Evolutionary conservation across 2,888 invertebrate genomes (phyloP), one percentile per base, ranked within the genome.

Genomic region (Xestoiulus laeticollis): DNA sequence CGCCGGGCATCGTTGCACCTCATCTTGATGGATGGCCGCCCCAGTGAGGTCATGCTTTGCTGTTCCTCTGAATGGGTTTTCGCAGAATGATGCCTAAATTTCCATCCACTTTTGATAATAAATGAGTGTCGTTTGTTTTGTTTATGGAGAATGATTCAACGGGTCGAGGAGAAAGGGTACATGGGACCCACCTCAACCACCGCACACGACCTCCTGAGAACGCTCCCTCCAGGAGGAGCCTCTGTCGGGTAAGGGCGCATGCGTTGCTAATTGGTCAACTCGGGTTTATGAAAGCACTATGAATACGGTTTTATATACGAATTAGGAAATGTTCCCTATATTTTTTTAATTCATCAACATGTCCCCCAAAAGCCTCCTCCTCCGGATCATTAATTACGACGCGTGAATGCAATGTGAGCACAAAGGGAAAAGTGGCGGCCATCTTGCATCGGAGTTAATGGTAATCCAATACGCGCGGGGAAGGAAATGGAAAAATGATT

Each of bases 81-180:
- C 53, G n/a, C 53, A 53, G n/a, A 53, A 53, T n/a, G 53, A 53
- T 53, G 53, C 53, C 53, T 53, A 53, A 53, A 53, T 53, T 53
- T 53, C 53, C 53, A 53, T 53, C 53, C 53, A 53, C 53, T 53
- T 53, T 53, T n/a, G 53, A n/a, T 53, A 53, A 53, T 53, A 53
- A 53, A 53, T 53, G 53, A 53, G 53, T 19, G 53, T 53, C 53
- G 53, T 53, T 53, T 53, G 53, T 53, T 53, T 53, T 53, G 53
- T 53, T 53, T 53, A 53, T 53, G 53, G 53, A 53, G 53, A 53
- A 53, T 53, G 53, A 53, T 53, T 53, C 53, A 53, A 53, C n/a
- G 53, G 53, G 53, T 16, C 53, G 53, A 53, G 53, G n/a, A 16
- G n/a, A 53, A 53, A 53, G 53, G 53, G 19, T 53, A 4, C 53